Base-by-base conservation (phyloP, 2,113 vertebrate genomes). In the Sus scrofa region DNA sequence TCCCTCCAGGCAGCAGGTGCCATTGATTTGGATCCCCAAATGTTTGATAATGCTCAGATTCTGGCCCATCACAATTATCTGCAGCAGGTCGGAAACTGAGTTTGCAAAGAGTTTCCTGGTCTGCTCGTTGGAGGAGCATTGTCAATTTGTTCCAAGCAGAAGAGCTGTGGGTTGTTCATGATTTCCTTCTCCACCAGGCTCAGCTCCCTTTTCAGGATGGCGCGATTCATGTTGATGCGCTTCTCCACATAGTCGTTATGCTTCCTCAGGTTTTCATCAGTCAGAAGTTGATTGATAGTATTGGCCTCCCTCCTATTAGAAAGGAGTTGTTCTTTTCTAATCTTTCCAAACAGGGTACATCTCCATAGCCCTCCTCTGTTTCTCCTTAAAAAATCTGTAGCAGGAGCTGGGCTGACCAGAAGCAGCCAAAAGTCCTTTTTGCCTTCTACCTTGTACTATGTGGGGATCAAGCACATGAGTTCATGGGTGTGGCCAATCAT, bases 401-500 rank as follows among this genome's bases (percentile, higher is more conserved):
- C 98, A 99, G 67, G 99, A 98, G 0, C 98, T 98, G 58, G 99
- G 95, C 99, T 99, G 95, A 99, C 99, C 97, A 99, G 97, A 81
- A 99, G 98, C 96, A 99, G 97, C 22, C 99, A 98, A 96, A 99
- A 99, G 16, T 98, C 98, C 99, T 1, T 88, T 98, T 98, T 98
- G 0, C 44, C 63, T 4, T 82, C 24, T 0, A 18, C 37, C 99
- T 99, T 99, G 97, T 98, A 98, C 67, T 99, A 98, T 0, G 96
- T 96, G 0, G 99, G 99, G 52, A 99, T 98, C 16, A 99, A 99
- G 68, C 98, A 99, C 99, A 99, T 98, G 98, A 99, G 99, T 96
- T 99, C 99, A 2, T 99, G 99, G 5, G 99, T 91, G 1, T 99
- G 99, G 63, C 99, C 99, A 0, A 99, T 98, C 0, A 0, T 0